A percentile compares a stretch with the other conserved stretches of the same genome.
phyloP scores from a whole-genome alignment of 2,888 invertebrate species.

The Listrodromus nycthemerus region DNA sequence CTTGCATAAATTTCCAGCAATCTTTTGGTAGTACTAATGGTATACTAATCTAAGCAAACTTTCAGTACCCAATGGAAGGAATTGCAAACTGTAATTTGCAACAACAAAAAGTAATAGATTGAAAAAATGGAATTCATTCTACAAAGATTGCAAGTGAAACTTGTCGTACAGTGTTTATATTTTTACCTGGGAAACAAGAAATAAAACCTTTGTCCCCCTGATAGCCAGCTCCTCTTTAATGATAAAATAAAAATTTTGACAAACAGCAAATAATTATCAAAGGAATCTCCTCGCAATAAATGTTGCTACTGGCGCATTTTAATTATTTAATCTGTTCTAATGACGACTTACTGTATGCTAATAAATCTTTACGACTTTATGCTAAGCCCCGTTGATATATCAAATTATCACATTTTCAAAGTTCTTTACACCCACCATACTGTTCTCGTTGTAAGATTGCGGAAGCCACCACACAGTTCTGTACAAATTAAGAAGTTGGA shows the following conservation, averaged over 20 bases:
- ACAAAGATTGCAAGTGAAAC: background rate
- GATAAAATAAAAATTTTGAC: background rate
- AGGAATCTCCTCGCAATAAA: background rate
- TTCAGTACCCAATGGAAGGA: too few species aligned
- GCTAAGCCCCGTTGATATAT: background rate
- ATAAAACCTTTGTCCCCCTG: background rate
- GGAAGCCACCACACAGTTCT: conserved; percentile 99
- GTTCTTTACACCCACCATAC: conserved; percentile 89
- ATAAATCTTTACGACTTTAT: background rate
- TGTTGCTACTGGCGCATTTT: background rate
- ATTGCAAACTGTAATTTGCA: too few species aligned
- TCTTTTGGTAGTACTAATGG: too few species aligned
- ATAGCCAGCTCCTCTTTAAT: background rate
- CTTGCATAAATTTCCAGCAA: background rate
- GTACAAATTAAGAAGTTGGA: conserved; percentile 98
- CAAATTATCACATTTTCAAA: background rate
- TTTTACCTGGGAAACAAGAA: background rate
- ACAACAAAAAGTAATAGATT: background rate
- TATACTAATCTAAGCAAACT: too few species aligned
- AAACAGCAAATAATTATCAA: background rate
- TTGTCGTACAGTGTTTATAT: background rate
- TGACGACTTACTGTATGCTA: background rate
- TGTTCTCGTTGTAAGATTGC: conserved; percentile 94
- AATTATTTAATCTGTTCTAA: background rate
- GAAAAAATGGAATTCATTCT: background rate